Conservation (phyloP, 2,113 vertebrate genomes). For the Perca schrenkii region DNA sequence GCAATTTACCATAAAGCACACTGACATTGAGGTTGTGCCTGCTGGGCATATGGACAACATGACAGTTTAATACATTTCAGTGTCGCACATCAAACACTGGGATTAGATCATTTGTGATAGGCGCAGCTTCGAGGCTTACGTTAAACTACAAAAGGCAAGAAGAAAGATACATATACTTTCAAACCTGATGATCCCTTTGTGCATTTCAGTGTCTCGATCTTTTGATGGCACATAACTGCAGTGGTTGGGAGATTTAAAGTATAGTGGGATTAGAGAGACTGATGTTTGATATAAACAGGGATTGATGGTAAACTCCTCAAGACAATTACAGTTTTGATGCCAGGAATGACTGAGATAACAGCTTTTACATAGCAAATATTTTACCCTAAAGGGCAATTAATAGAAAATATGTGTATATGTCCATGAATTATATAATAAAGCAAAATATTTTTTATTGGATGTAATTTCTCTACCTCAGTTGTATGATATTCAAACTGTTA, state of each 20-base stretch:
- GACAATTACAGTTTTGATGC: constrained; percentile 16
- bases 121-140: constrained; percentile 25
- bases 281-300: constrained; percentile 2
- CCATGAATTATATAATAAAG: background rate
- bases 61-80: constrained; percentile 15
- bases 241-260: background rate
- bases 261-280: background rate
- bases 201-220: background rate
- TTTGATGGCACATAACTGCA: constrained; percentile 13
- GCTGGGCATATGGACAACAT: constrained; percentile 10
- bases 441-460: background rate
- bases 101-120: constrained; percentile 29
- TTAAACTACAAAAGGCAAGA: constrained; percentile 2
- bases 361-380: background rate
- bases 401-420: background rate
- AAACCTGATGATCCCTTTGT: background rate
- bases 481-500: background rate
- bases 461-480: background rate
- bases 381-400: background rate
- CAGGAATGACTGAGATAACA: constrained; percentile 2
- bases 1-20: constrained; percentile 15
- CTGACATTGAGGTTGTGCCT: constrained; percentile 8
- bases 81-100: constrained; percentile 30
- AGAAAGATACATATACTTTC: constrained; percentile 6
- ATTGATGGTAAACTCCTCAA: constrained; percentile 12